Percentiles rank a stretch among this genome's conserved stretches.
Evolutionary conservation across 1,140 invertebrate species (phyloP).

Genomic region (Drosophila navojoa): DNA sequence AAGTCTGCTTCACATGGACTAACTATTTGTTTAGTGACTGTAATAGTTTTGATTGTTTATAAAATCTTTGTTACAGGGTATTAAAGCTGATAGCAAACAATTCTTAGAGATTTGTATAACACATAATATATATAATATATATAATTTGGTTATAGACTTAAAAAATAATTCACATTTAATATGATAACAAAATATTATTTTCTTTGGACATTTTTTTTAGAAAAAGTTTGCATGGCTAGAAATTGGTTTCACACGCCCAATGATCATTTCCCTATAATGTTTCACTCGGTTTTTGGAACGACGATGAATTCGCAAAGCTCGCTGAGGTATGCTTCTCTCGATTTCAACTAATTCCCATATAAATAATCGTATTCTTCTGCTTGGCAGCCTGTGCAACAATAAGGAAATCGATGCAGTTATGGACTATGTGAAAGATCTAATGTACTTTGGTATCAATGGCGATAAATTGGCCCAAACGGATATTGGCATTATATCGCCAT

Average conservation of each 20-base stretch:
- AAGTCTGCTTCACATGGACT: background rate
- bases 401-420: conserved; percentile 87
- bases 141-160: background rate
- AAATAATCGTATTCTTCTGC: background rate
- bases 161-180: no score
- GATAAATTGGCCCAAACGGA: conserved; percentile 86
- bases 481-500: conserved; percentile 94
- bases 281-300: conserved; percentile 86
- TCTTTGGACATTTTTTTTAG: conserved; percentile 17
- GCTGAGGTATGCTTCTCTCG: conserved; percentile 48
- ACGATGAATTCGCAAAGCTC: conserved; percentile 56
- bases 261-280: conserved; percentile 86
- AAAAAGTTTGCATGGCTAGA: conserved; percentile 55
- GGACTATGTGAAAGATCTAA: conserved; percentile 85
- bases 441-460: conserved; percentile 79
- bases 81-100: no score
- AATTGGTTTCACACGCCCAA: conserved; percentile 82
- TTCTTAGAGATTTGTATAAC: no score
- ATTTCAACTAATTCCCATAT: background rate
- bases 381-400: conserved; percentile 64
- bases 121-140: no score
- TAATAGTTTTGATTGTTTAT: no score
- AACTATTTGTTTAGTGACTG: no score
- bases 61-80: no score
- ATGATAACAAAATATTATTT: no score